Evolutionary conservation across 2,797 vertebrate genomes (phyloP), one percentile per base, ranked within the genome.

Genomic region (Platyrinchus mystaceus): DNA sequence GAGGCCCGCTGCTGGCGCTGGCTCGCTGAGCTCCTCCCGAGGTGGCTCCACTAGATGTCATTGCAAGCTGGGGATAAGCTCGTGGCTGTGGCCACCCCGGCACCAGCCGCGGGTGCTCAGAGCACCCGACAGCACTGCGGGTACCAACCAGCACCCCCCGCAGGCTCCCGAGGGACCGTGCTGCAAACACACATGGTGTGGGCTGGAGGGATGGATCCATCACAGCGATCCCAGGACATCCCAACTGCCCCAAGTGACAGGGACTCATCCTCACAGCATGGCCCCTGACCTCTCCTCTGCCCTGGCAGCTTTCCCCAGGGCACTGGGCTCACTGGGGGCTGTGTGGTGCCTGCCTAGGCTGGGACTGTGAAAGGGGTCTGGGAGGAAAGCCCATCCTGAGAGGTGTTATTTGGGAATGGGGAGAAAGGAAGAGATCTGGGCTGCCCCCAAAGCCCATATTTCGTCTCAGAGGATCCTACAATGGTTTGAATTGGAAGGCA

Each of bases 31-130:
- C n/a, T 5, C 44, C 53, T 90, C 87, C 67, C 30, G 0, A 75
- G 79, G 6, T 86, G 49, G 82, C 59, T 93, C 96, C 95, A 50
- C 95, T 94, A 96, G 96, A 39, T 95, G 95, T 95, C 96, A 89
- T 81, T 8, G 79, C 84, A 34, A 77, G 70, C 69, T 2, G 87
- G 52, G 81, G 70, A 89, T 10, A 77, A 39, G 50, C 3, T 37
- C 74, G 3, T 0, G 55, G 64, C 46, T 5, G 4, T 11, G 37
- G 66, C 19, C 46, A 9, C 12, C 15, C 9, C 14, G 60, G 59
- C 76, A n/a, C 6, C 28, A 24, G 50, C 52, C 12, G 2, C 5
- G 53, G 56, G 47, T 2, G 59, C 59, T 23, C 9, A 1, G 2
- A 14, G 20, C 37, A 24, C 37, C 49, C 34, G 2, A n/a, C 6